Evolutionary conservation across 2,113 vertebrate species (phyloP).

Genomic region (Dissostichus mawsoni): DNA sequence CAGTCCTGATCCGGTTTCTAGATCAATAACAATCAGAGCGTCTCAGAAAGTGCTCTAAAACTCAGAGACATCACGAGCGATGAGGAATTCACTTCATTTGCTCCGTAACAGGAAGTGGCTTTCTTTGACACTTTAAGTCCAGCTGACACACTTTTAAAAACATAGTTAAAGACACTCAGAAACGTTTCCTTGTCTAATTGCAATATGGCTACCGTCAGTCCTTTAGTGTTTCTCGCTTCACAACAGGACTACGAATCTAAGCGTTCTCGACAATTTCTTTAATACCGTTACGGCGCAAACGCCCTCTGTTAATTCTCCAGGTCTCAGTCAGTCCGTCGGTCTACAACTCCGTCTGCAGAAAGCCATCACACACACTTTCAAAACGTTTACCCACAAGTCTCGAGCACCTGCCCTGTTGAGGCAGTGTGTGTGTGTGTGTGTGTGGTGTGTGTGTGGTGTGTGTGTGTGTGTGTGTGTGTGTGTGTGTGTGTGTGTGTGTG

Average conservation of each 20-base stretch:
- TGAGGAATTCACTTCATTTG: background rate
- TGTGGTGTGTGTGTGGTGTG: background rate
- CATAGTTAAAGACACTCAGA: background rate
- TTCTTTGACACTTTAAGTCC: background rate
- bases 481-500: conserved; percentile 9
- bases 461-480: background rate
- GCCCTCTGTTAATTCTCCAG: background rate
- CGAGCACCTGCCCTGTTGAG: background rate
- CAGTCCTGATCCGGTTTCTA: background rate
- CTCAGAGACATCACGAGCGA: background rate
- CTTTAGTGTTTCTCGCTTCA: too few relatives aligned
- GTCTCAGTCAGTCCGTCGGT: conserved; percentile 34
- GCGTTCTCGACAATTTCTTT: background rate
- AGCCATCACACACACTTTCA: background rate
- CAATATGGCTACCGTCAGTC: too few relatives aligned
- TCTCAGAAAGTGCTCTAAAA: conserved; percentile 15
- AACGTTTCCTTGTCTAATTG: background rate
- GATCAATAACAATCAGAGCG: conserved; percentile 1
- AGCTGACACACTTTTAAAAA: background rate
- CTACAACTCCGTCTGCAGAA: conserved; percentile 50
- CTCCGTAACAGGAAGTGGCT: background rate
- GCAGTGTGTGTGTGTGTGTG: background rate
- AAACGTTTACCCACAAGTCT: too few relatives aligned
- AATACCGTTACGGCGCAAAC: background rate
- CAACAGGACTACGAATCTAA: too few relatives aligned